Base-by-base conservation (phyloP, 2,888 invertebrate genomes). In the Caenorhabditis sinica region DNA sequence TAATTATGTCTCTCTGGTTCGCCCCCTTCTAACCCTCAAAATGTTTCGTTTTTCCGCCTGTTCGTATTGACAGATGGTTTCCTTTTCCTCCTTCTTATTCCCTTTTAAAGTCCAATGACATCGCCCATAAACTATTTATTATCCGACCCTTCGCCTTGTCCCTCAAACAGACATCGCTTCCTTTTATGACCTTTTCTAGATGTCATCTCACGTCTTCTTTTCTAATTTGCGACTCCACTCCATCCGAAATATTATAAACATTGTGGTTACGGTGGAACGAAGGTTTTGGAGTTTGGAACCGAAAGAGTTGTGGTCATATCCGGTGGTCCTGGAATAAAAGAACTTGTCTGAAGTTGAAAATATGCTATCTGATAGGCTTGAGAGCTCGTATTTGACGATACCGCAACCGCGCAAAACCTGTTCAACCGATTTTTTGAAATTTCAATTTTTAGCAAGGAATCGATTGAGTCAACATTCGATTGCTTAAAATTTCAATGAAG, bases 61-160 rank as follows among this genome's bases (percentile, higher is more conserved):
- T 69, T 56, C 40, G 20, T 69, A 79, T 79, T 79, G 77, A 79
- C 77, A 79, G 77, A 79, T 79, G 77, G 77, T 71, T 79, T 79
- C 77, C 74, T 17, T 40, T 30, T 60, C 30, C 15, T 25, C 30
- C 68, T 20, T 33, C 30, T n/a, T 49, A 9, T 2, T 20, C 30
- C 33, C 66, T 58, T 49, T 69, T 69, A 36, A 68, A 69, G 69
- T 74, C 74, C 63, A 66, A 75, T 75, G 65, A 51, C 56, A 60
- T 60, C 69, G 69, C 60, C 77, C 71, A 79, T 79, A 79, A 79
- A 79, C 71, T 79, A 79, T 79, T 79, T 79, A 79, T 71, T 61
- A 61, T 45, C 68, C 69, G 11, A n/a, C 25, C 25, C 33, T 23
- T 51, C 68, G 25, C 25, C 76, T 20, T 60, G 20, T 51, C 30